Evolutionary conservation across 2,797 vertebrate genomes (phyloP), one percentile per base, ranked within the genome.

Genomic region (Lepidocolaptes lacrymiger): DNA sequence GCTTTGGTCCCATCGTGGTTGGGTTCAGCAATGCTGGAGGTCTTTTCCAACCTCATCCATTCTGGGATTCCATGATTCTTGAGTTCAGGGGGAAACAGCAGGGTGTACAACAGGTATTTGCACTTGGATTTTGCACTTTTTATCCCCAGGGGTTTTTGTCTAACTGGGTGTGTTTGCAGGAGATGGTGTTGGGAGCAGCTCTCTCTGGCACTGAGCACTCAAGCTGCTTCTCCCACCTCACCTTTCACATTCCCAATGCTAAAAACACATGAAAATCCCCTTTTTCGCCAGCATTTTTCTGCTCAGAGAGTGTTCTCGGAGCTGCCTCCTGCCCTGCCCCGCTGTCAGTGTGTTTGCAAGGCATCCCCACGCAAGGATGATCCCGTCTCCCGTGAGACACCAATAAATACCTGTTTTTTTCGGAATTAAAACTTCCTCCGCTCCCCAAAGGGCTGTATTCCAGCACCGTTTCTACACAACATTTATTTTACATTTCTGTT

Each of bases 1-100:
- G 0, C 15, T 59, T 12, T 8, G 7, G 8, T 37, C 23, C 18
- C 15, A 5, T 3, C 59, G 61, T 6, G 24, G 14, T 5, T 52
- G 51, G 14, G 3, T 7, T 6, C 15, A 2, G 4, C 6, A 17
- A 8, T 1, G 34, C 18, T 15, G 55, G 32, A 12, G 7, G 0
- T 3, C 3, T 59, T 59, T 59, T 34, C 58, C n/a, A 58, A 0
- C 7, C 3, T 3, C 11, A 10, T 5, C 7, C 8, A 6, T 12
- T 51, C 58, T 41, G 18, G 9, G 21, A 14, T 46, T 32, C 66
- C 37, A 4, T 1, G 7, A 14, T 7, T 20, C 10, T 49, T 14
- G 39, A 20, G 11, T 10, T 23, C 11, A 22, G 16, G 19, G 27
- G 44, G 2, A 58, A 81, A 48, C 0, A 58, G 4, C 10, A 28